Conservation (phyloP, 1,140 invertebrate species). For the Drosophila equinoxialis region DNA sequence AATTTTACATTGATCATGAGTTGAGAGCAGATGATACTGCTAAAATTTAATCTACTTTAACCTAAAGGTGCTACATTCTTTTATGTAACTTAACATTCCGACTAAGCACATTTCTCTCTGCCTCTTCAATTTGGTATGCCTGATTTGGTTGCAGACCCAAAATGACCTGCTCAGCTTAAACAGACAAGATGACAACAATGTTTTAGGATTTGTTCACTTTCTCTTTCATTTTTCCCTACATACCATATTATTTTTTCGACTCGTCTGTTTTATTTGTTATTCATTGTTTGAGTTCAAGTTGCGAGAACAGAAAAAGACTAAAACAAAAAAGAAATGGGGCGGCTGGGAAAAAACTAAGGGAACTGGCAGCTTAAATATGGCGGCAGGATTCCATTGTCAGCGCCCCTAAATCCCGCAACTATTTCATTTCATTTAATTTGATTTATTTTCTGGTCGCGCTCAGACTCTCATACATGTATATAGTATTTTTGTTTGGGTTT, state of each 20-base stretch:
- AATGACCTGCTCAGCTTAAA: slow-evolving; percentile 44
- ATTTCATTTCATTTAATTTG: slow-evolving; percentile 80
- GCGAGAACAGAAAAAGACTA: slow-evolving; percentile 17
- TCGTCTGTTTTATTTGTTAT: slow-evolving; percentile 50
- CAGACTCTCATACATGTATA: neutral
- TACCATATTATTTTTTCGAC: neutral
- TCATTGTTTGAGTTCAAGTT: slow-evolving; percentile 39
- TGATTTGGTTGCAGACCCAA: slow-evolving; percentile 45
- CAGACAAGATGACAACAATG: slow-evolving; percentile 59
- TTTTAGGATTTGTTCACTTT: slow-evolving; percentile 49
- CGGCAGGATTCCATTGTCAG: slow-evolving; percentile 61
- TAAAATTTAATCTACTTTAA: neutral
- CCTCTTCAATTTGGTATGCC: slow-evolving; percentile 13
- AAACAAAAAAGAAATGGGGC: slow-evolving; percentile 3
- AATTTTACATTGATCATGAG: neutral
- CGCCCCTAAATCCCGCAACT: slow-evolving; percentile 63
- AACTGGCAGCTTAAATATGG: slow-evolving; percentile 49
- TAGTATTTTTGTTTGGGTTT: slow-evolving; percentile 48
- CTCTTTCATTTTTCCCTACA: slow-evolving; percentile 22
- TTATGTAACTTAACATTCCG: slow-evolving; percentile 7
- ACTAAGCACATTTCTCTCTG: neutral
- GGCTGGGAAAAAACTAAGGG: slow-evolving; percentile 15
- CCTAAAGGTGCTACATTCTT: neutral
- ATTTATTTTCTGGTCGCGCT: slow-evolving; percentile 60
- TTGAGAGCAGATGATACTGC: neutral